Base-by-base conservation (phyloP, 2,888 invertebrate species). In the Apodemia duryi region DNA sequence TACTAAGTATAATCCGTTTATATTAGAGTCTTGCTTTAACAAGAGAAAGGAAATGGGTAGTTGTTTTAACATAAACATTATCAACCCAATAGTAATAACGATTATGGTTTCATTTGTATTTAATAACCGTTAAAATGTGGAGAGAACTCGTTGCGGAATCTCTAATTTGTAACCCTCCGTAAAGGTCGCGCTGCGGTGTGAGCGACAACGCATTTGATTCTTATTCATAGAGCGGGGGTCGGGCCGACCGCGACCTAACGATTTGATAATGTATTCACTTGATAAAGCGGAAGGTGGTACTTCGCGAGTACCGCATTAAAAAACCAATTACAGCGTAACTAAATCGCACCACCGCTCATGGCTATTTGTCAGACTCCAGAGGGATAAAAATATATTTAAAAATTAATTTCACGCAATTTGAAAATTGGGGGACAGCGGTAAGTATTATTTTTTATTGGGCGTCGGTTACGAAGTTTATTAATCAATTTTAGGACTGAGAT, bases 231-330 rank as follows among this genome's bases (percentile, higher is more conserved):
- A 77, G 75, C 76, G 74, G 80, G 86, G 85, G 81, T 77, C 77
- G 81, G 72, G 73, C 73, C 82, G 81, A 79, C 84, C 85, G 82
- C 87, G 80, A 78, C 83, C 85, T 85, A 88, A 91, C 90, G 88
- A 90, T 89, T 91, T 91, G 91, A 90, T 91, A 91, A 91, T 91
- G 87, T 90, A 91, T 91, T 91, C 91, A 89, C 90, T 91, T 88
- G 87, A 91, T 91, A 91, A 86, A 88, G 87, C 85, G 88, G 86
- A 89, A 88, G 90, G 85, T 85, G 86, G 88, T 90, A 91, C 89
- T 88, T 86, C 83, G 86, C 88, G 83, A 84, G 82, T 82, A 78
- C 83, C 82, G 89, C 85, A 91, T 91, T 91, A 91, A 91, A 91
- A 91, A 91, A 90, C 90, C 91, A 91, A 91, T 91, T 91, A 91